Evolutionary conservation across 1,140 invertebrate species (phyloP).

Genomic region (Drosophila mayri): DNA sequence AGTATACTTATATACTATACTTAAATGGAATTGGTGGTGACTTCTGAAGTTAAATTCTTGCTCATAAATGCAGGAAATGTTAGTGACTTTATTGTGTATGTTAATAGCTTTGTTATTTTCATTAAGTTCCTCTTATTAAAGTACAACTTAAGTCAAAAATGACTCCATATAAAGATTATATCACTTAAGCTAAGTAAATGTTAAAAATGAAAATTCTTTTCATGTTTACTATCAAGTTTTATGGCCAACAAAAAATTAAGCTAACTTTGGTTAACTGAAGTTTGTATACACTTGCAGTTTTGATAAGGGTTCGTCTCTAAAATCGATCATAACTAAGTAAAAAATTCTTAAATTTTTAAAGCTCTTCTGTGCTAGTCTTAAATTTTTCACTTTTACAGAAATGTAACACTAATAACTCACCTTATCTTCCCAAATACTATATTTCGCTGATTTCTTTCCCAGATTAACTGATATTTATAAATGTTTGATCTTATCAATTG

Average conservation of each 20-base stretch:
- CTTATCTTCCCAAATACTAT: neutral
- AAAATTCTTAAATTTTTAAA: neutral
- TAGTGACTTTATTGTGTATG: neutral
- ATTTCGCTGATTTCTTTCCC: too few species aligned
- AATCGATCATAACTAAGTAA: neutral
- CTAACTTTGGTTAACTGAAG: neutral
- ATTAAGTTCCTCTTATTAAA: neutral
- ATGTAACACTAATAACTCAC: too few species aligned
- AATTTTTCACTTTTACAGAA: too few species aligned
- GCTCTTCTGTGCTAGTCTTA: neutral
- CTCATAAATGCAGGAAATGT: neutral
- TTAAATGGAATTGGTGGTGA: neutral
- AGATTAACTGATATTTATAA: constrained; percentile 8
- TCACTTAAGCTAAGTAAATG: neutral
- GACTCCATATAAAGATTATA: neutral
- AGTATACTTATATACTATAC: constrained; percentile 17
- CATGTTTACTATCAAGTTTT: neutral
- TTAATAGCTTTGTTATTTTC: neutral
- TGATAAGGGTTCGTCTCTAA: neutral
- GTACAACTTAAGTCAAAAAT: neutral
- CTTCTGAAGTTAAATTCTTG: neutral
- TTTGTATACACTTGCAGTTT: neutral
- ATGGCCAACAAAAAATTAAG: neutral
- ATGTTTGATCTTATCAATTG: neutral
- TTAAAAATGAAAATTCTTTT: neutral